Percentiles rank a stretch among this genome's conserved stretches.
Evolutionary conservation across 2,797 vertebrate species (phyloP).

Genomic region (Microtus californicus): DNA sequence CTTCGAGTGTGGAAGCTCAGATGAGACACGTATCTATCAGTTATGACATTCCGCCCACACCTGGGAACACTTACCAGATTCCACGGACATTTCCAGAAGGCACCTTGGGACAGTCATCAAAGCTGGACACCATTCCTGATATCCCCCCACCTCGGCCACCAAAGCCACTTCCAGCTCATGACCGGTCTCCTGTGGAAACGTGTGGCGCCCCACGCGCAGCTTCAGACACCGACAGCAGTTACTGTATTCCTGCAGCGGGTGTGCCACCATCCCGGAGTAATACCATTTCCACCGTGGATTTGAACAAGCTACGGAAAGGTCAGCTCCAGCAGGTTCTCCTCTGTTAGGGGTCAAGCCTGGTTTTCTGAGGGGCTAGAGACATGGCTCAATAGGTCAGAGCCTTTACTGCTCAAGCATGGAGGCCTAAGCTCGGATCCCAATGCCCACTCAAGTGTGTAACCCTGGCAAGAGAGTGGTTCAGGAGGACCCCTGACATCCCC

Average conservation of each 20-base stretch:
- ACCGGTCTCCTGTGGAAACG: constrained; percentile 95
- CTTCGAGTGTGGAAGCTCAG: constrained; percentile 92
- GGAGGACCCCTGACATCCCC: background rate
- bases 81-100: constrained; percentile 93
- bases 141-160: constrained; percentile 97
- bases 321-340: constrained; percentile 18
- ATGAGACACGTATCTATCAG: constrained; percentile 94
- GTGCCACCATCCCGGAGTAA: constrained; percentile 93
- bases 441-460: background rate
- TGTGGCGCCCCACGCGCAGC: constrained; percentile 91
- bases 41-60: constrained; percentile 98
- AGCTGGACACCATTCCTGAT: constrained; percentile 91
- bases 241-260: constrained; percentile 92
- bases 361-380: background rate
- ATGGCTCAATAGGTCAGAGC: background rate
- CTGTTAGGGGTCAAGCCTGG: background rate
- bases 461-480: background rate
- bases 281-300: constrained; percentile 95
- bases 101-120: constrained; percentile 87
- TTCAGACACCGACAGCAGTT: constrained; percentile 95
- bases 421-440: background rate
- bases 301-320: constrained; percentile 96
- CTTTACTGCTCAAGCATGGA: background rate
- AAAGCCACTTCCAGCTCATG: constrained; percentile 91
- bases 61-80: constrained; percentile 96